Percentiles rank a stretch among this genome's conserved stretches.
Conservation (phyloP, 2,888 invertebrate species). For the Eupsilia transversa region DNA sequence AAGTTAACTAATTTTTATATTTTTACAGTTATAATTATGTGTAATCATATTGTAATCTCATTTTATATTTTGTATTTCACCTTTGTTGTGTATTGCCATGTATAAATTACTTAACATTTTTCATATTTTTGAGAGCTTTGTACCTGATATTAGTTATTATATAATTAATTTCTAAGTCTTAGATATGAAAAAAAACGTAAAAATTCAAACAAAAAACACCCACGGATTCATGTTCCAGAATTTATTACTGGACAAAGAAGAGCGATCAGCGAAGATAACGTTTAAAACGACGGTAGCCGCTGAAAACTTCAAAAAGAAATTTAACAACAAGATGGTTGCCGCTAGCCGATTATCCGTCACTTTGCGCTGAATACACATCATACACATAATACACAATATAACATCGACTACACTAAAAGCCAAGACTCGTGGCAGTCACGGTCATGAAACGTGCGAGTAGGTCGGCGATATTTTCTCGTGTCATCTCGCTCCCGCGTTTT, state of each 20-base stretch:
- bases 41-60: background rate
- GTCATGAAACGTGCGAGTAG: background rate
- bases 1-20: constrained; percentile 5
- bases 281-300: constrained; percentile 84
- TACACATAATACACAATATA: background rate
- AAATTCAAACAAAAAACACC: constrained; percentile 54
- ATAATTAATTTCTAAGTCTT: constrained; percentile 13
- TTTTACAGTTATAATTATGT: background rate
- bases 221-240: constrained; percentile 85
- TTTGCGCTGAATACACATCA: constrained; percentile 64
- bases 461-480: background rate
- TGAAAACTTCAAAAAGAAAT: constrained; percentile 85
- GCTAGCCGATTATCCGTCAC: constrained; percentile 85
- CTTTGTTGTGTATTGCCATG: constrained; percentile 35
- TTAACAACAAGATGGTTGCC: constrained; percentile 88
- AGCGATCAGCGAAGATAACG: constrained; percentile 83
- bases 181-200: constrained; percentile 22
- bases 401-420: no score
- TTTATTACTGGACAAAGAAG: constrained; percentile 85
- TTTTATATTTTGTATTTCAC: background rate
- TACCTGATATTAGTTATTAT: constrained; percentile 6
- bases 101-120: constrained; percentile 71
- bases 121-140: constrained; percentile 61
- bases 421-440: background rate
- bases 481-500: background rate